These are phyloP conservation scores for Parnassius glacialis DNA, from an alignment of 2,888 invertebrate genomes.

Conservation along the genomic window DNA sequence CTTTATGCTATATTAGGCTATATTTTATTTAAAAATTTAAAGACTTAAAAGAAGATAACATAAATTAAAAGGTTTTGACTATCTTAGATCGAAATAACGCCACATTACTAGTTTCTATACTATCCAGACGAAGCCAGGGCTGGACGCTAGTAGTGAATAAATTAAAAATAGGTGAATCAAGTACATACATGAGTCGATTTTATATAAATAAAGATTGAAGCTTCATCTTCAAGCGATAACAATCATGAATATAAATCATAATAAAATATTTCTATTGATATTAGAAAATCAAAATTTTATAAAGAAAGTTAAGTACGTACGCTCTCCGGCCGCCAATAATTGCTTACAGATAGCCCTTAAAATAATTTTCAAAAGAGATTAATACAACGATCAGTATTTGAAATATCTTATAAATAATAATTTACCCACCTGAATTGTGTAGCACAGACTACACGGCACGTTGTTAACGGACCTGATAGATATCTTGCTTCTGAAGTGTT, in stretches of 20 bases:
- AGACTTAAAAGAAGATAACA: no score
- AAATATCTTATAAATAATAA: not conserved
- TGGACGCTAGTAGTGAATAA: no score
- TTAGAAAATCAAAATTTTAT: not conserved
- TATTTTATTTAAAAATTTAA: no score
- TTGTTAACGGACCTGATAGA: conserved; percentile 54
- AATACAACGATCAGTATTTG: not conserved
- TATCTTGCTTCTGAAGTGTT: conserved; percentile 52
- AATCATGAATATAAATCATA: not conserved
- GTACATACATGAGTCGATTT: no score
- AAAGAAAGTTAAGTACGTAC: conserved; percentile 35
- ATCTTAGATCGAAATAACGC: no score
- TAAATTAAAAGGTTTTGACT: no score
- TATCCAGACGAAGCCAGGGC: no score
- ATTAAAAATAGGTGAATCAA: no score
- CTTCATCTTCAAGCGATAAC: no score
- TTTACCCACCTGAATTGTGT: conserved; percentile 58
- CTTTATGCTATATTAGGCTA: no score
- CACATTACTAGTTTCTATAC: no score
- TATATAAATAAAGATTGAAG: not conserved
- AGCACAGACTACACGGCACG: conserved; percentile 62
- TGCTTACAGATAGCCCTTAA: conserved; percentile 63
- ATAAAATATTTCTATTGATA: not conserved
- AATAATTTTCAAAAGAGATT: conserved; percentile 1
- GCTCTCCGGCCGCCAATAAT: conserved; percentile 43